Evolutionary conservation across 1,140 invertebrate genomes (phyloP), one percentile per base, ranked within the genome.

Genomic region (Eupeodes corollae): DNA sequence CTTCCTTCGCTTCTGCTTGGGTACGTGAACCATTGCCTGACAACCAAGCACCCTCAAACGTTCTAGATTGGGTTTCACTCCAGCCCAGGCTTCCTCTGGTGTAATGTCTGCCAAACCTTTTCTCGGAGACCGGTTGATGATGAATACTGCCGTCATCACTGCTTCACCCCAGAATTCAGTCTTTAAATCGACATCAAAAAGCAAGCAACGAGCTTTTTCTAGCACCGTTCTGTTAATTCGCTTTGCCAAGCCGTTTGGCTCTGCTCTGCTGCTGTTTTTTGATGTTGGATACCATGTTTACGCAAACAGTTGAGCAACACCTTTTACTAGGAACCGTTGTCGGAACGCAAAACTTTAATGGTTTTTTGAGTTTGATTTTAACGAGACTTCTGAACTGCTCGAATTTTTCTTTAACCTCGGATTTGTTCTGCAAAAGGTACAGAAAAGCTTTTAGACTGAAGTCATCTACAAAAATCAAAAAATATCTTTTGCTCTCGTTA

Each of bases 41-140:
- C 62, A 70, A 14, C 71, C 69, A 59, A 75, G 70, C 18, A 59
- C 50, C 34, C 34, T 47, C 2, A 63, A 13, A 34, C 56, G 31
- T 11, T 31, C 44, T n/a, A 65, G 11, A 44, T 61, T 47, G 12
- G 50, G 46, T 40, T 58, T 52, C 26, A 49, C 38, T 13, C 43
- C 46, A n/a, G 40, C 42, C 60, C 58, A 64, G 31, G 48, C 5
- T 47, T 56, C 52, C n/a, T 42, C 39, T 15, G 46, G 47, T 19
- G 44, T 45, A n/a, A 40, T 52, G 46, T 70, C 66, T 43, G 55
- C 44, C 18, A 52, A 26, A 26, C 21, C 21, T 26, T 26, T 26
- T 54, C 69, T 70, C 48, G 64, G 58, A 42, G 44, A 57, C 5
- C 54, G 26, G 47, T 69, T 68, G 46, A 57, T 52, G 16, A 65